Evolutionary conservation across 64 coral and sea anemone genomes (phyloP).

Genomic region (Trachythela sp.): DNA sequence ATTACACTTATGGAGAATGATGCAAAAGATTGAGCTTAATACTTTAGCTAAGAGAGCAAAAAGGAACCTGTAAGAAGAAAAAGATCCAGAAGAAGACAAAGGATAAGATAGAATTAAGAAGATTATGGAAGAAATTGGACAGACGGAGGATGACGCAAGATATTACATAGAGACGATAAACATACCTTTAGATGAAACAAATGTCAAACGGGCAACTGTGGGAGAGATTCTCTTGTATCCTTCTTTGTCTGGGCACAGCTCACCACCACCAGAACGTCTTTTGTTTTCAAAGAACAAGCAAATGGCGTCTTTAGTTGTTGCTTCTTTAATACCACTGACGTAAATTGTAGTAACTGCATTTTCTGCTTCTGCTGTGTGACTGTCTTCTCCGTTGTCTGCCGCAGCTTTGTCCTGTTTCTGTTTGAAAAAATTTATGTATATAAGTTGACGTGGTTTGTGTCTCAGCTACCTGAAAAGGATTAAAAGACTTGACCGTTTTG

Average conservation of each 20-base stretch:
- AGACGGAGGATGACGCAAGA: background rate
- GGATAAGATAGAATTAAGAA: too few relatives aligned
- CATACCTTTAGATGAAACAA: background rate
- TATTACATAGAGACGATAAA: background rate
- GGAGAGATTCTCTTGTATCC: background rate
- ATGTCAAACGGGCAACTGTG: background rate
- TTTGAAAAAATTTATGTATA: background rate
- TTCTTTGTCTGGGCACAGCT: background rate
- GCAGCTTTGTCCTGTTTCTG: background rate
- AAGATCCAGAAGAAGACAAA: too few relatives aligned
- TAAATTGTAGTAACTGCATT: background rate
- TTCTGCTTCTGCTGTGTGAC: background rate
- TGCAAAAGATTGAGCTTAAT: too few relatives aligned
- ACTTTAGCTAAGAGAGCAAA: too few relatives aligned
- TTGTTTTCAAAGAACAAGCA: background rate
- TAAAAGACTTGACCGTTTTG: background rate
- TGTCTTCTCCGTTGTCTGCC: background rate
- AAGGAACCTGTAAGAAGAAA: too few relatives aligned
- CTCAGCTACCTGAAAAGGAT: background rate
- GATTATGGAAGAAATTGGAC: too few relatives aligned
- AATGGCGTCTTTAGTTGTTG: background rate
- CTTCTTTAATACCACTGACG: background rate
- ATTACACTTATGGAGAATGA: too few relatives aligned
- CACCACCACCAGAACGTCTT: background rate
- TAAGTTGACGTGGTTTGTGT: background rate